phyloP scores from a whole-genome alignment of 2,797 vertebrate genomes.

The Atherinosoma microstoma region DNA sequence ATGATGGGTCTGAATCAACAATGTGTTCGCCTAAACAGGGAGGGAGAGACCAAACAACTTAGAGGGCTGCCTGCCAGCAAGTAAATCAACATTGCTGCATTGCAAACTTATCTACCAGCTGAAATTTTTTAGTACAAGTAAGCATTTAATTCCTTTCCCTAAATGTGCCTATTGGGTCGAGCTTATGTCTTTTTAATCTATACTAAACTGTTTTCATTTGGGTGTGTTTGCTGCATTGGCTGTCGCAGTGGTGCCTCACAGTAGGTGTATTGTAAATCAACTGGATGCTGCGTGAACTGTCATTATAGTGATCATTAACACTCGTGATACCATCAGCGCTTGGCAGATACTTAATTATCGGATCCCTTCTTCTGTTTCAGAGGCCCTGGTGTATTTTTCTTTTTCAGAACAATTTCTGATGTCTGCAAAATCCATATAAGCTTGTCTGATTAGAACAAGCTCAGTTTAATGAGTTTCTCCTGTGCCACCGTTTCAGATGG shows the following conservation, averaged over 20 bases:
- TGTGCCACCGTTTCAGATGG: slow-evolving; percentile 79
- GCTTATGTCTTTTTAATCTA: slow-evolving; percentile 66
- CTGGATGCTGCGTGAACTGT: slow-evolving; percentile 81
- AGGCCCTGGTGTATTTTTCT: slow-evolving; percentile 78
- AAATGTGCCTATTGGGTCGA: slow-evolving; percentile 53
- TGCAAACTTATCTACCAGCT: slow-evolving; percentile 75
- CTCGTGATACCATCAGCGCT: slow-evolving; percentile 82
- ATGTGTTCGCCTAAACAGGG: slow-evolving; percentile 87
- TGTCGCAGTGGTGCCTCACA: slow-evolving; percentile 77
- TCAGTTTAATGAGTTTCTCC: slow-evolving; percentile 82
- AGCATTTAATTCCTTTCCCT: slow-evolving; percentile 65
- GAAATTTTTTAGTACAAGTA: slow-evolving; percentile 57
- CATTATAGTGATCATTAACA: slow-evolving; percentile 86
- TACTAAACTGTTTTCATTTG: slow-evolving; percentile 61
- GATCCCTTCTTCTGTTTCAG: slow-evolving; percentile 78
- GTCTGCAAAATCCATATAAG: slow-evolving; percentile 82
- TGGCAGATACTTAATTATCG: slow-evolving; percentile 84
- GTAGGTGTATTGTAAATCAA: slow-evolving; percentile 81
- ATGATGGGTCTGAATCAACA: slow-evolving; percentile 89
- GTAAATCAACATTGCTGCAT: slow-evolving; percentile 72
- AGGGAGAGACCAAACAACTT: slow-evolving; percentile 85
- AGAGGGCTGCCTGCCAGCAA: slow-evolving; percentile 80
- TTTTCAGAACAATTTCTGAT: slow-evolving; percentile 82
- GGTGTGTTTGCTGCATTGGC: slow-evolving; percentile 69
- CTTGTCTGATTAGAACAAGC: slow-evolving; percentile 83